Base-by-base conservation (phyloP, 1,140 invertebrate genomes). In the Temnothorax nylanderi region DNA sequence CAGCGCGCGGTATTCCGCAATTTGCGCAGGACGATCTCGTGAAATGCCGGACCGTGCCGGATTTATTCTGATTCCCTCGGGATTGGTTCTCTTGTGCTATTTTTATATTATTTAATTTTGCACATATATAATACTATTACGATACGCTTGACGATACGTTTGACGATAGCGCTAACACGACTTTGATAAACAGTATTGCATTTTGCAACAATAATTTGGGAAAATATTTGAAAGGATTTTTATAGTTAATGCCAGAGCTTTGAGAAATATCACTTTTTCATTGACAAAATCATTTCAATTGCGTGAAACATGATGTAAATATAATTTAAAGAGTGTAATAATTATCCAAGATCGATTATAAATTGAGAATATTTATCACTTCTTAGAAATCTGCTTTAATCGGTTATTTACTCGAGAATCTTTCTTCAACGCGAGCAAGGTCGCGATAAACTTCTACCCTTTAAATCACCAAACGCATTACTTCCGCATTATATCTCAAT, bases 1-100 rank as follows among this genome's bases (percentile, higher is more conserved):
- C 80, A 72, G 71, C 26, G 71, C 26, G 26, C 80, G 32, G 67
- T 75, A 75, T 84, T 41, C 69, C 62, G 80, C 69, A 84, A 84
- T 84, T 84, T 75, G 80, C 69, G 80, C 69, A 84, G 56, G 80
- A 75, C 41, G 71, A 41, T 60, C 26, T 26, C 18, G 54, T 34
- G 69, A 60, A 84, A 62, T 37, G 69, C 80, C 80, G 54, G 41
- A 62, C 3, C 54, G 54, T 41, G 47, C 16, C 26, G 41, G 44
- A 60, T 62, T 84, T 75, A 37, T 74, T 3, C 10, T 49, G 26
- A 74, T 21, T 18, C 62, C 62, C 21, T 47, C 21, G 54, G 69
- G 69, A 84, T 84, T 74, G 69, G 34, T 71, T 81, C 13, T n/a
- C n/a, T 44, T n/a, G 11, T 1, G 2, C 13, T 49, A 18, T 49